Evolutionary conservation across 1,140 invertebrate species (phyloP), one percentile per base, ranked within the genome.

Genomic region (Trypoxylus dichotomus): DNA sequence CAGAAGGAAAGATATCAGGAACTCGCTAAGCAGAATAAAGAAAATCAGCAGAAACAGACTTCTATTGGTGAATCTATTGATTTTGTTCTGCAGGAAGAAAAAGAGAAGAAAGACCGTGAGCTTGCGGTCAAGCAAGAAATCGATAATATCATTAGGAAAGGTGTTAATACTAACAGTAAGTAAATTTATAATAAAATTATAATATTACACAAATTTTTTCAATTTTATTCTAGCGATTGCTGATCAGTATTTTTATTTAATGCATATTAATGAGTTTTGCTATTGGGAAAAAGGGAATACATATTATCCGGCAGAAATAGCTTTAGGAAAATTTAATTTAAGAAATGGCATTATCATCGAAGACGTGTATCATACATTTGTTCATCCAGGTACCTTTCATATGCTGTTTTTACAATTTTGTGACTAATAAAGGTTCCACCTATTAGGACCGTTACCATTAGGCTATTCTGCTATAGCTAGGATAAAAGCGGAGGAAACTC

Each of bases 401-500:
- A 58, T 37, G 10, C 42, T 75, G 8, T 37, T 75, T 29, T 37
- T 63, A 37, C 19, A 41, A n/a, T 15, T 75, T 68, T 54, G 43
- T 47, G 3, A 7, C 10, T 37, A 37, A 37, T 37, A 37, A 37
- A 1, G 5, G 10, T 37, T 37, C 10, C 10, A 37, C 19, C 2
- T 19, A 77, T 42, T 76, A 88, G 87, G 85, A 19, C 68, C 81
- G 5, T 87, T 90, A 71, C 88, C 87, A 27, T 42, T 89, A 0
- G 91, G 91, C 0, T 91, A 88, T 78, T 85, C 85, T 0, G 84
- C 83, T 24, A 86, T 88, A 43, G 88, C 89, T 0, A 85, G 87
- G 71, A 80, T 86, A 6, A 85, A 85, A 6, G 86, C 87, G n/a
- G 77, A 87, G 27, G 82, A 87, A 2, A 86, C 86, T 0, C 90